Evolutionary conservation across 1,140 invertebrate genomes (phyloP).

Genomic region (Sarcophaga peregrina): DNA sequence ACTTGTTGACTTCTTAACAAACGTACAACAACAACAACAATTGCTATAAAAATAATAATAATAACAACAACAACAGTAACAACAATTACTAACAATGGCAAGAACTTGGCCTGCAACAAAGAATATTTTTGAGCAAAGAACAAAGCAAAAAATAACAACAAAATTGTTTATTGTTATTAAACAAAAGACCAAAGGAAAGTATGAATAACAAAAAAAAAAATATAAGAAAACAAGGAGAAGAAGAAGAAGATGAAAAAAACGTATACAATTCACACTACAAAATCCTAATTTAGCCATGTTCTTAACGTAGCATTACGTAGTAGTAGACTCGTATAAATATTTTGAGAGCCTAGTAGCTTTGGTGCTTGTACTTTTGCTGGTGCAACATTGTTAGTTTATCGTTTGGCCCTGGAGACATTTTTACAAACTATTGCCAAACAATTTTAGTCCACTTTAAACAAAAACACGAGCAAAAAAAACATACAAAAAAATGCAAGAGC

Average conservation of each 20-base stretch:
- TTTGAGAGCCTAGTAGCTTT: not conserved
- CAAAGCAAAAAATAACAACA: not conserved
- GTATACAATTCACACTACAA: not conserved
- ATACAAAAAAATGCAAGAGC: not conserved
- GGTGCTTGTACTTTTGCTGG: not conserved
- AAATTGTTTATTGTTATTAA: not conserved
- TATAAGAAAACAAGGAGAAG: not conserved
- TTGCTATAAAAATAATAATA: too few species aligned
- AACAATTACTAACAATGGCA: not conserved
- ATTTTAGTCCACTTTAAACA: constrained; percentile 6
- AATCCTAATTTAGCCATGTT: not conserved
- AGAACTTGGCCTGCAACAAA: not conserved
- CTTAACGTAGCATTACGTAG: not conserved
- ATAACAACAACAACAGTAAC: too few species aligned
- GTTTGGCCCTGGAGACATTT: constrained; percentile 13
- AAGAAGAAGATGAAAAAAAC: too few species aligned
- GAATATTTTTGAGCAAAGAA: not conserved
- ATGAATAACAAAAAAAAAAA: not conserved
- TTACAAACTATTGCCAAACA: constrained; percentile 12
- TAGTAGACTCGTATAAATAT: not conserved
- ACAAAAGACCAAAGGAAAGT: not conserved
- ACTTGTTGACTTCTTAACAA: constrained; percentile 4
- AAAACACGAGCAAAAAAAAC: not conserved
- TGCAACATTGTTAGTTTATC: constrained; percentile 5
- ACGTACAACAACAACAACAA: too few species aligned